Conservation (phyloP, 1,140 invertebrate genomes). For the Physella acuta region DNA sequence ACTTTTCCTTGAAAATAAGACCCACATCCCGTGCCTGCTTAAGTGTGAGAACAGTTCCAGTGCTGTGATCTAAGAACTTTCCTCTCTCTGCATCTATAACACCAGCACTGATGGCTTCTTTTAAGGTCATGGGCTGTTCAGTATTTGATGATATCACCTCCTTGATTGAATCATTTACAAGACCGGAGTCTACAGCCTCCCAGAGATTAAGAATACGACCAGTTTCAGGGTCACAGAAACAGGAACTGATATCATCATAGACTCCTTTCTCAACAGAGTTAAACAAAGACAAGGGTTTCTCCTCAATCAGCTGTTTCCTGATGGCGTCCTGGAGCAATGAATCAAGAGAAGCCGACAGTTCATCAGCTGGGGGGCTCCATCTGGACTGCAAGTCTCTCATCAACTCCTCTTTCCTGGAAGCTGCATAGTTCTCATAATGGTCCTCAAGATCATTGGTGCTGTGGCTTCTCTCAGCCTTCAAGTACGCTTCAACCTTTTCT, state of each 20-base stretch:
- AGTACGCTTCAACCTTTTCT: conserved; percentile 13
- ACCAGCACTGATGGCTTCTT: conserved; percentile 70
- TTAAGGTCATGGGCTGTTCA: conserved; percentile 34
- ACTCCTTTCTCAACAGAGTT: conserved; percentile 42
- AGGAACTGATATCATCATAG: conserved; percentile 37
- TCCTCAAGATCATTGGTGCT: conserved; percentile 23
- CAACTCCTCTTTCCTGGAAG: conserved; percentile 20
- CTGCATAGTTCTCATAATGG: conserved; percentile 5
- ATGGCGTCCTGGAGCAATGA: conserved; percentile 43
- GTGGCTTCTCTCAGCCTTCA: conserved; percentile 23
- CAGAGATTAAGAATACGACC: conserved; percentile 52
- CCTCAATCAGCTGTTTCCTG: conserved; percentile 31
- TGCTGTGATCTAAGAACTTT: conserved; percentile 40
- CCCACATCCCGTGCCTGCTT: conserved; percentile 39
- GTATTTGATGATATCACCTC: conserved; percentile 41
- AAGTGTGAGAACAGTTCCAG: conserved; percentile 33
- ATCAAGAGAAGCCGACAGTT: conserved; percentile 46
- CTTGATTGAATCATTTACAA: conserved; percentile 37
- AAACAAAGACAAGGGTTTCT: conserved; percentile 38
- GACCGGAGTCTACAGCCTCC: conserved; percentile 70
- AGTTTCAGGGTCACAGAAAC: conserved; percentile 73
- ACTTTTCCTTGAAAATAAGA: conserved; percentile 41
- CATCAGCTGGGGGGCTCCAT: conserved; percentile 35
- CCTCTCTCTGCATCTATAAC: conserved; percentile 76
- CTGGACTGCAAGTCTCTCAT: conserved; percentile 18